Evolutionary conservation across 2,888 invertebrate species (phyloP), one percentile per base, ranked within the genome.

Genomic region (Tridacna gigas): DNA sequence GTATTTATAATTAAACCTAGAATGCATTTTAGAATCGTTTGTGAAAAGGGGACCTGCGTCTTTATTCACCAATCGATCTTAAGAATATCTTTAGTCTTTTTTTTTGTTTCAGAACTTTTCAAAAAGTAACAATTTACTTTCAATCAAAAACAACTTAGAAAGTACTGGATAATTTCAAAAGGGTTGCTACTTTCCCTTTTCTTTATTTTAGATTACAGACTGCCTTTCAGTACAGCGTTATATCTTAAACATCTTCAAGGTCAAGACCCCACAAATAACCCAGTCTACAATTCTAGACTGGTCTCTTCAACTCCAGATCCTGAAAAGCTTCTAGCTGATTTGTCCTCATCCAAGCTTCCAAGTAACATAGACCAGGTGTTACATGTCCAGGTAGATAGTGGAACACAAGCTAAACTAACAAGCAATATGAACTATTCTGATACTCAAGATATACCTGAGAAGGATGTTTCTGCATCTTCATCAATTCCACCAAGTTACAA

Each of bases 241-340:
- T 87, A 79, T 37, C 81, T 87, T 28, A 82, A 81, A 0, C 78
- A 73, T 56, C 69, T 74, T 20, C 79, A 82, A 65, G 79, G 79
- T 25, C 79, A 80, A 45, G 74, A 83, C 25, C 75, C 69, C 18
- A 83, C 83, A 15, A 81, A 81, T 20, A 89, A 86, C 26, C 89
- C 91, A 28, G 90, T 89, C 12, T 93, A 92, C 63, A 93, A 93
- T 76, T 90, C 85, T 37, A 86, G 92, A 11, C 88, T 93, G 13
- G 83, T 90, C 0, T 92, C 92, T 0, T 93, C 93, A 0, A 93
- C 93, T 13, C 93, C 93, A n/a, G 93, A 93, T 66, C 92, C 93
- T 26, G 92, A 92, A 22, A 90, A 89, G 74, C 79, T 88, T 51
- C 12, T 82, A 9, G 82, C 82, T 67, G 86, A 89, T 13, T 45